Conservation (phyloP, 2,797 vertebrate genomes). For the Caiman crocodilus region DNA sequence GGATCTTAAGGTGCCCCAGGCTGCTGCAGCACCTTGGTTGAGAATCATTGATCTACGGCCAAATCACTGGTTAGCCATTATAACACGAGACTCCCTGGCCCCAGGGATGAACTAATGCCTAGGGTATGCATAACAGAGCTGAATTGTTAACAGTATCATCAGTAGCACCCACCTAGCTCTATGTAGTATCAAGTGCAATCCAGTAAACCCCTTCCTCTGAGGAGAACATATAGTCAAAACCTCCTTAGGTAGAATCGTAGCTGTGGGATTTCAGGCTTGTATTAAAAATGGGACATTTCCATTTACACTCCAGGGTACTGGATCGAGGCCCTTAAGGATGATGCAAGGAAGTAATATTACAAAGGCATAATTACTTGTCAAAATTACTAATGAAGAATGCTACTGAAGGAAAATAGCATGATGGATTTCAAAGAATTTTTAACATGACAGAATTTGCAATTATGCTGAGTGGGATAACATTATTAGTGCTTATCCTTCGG, state of each 20-base stretch:
- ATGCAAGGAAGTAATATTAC: background rate
- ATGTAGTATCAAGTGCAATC: background rate
- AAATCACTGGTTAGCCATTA: background rate
- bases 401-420: constrained; percentile 25
- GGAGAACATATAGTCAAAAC: background rate
- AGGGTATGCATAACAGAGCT: background rate
- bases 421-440: constrained; percentile 43
- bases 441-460: background rate
- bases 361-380: constrained; percentile 44
- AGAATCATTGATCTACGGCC: too few relatives aligned
- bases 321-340: background rate
- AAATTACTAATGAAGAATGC: constrained; percentile 30
- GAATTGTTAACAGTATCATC: background rate
- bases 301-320: background rate
- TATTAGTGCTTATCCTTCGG: constrained; percentile 30
- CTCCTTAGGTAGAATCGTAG: background rate
- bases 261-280: background rate
- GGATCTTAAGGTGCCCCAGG: too few relatives aligned
- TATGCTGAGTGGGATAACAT: constrained; percentile 9
- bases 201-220: background rate
- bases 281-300: background rate
- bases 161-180: background rate
- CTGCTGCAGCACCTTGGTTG: too few relatives aligned
- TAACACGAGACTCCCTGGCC: background rate
- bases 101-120: background rate